These are phyloP conservation scores for Todiramphus chloris DNA, from an alignment of 2,113 vertebrate species.

Conservation along the genomic window DNA sequence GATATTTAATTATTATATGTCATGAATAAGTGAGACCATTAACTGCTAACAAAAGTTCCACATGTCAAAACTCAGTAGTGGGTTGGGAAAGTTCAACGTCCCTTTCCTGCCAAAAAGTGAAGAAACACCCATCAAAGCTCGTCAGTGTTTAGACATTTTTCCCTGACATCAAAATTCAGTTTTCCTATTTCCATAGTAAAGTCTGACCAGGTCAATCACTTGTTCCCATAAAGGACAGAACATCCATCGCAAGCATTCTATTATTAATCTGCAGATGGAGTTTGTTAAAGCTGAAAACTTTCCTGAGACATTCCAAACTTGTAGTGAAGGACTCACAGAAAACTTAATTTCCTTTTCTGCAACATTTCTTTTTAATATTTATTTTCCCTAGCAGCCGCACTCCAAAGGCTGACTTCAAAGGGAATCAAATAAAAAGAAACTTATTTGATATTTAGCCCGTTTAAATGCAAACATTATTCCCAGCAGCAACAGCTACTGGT, in stretches of 20 bases:
- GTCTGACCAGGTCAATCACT: conserved; percentile 25
- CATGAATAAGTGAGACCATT: neutral
- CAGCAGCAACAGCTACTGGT: neutral
- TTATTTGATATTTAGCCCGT: conserved; percentile 1
- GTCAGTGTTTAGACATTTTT: neutral
- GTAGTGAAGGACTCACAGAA: neutral
- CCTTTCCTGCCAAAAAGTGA: neutral
- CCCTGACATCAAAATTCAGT: neutral
- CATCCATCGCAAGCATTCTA: conserved; percentile 4
- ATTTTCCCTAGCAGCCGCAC: neutral
- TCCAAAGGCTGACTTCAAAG: conserved; percentile 19
- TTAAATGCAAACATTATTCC: neutral
- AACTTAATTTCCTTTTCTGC: conserved; percentile 36
- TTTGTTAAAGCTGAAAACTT: conserved; percentile 21
- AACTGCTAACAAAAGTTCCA: neutral
- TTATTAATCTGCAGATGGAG: conserved; percentile 46
- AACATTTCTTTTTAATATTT: conserved; percentile 3
- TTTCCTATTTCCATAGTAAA: neutral
- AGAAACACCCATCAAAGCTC: neutral
- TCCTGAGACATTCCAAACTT: conserved; percentile 8
- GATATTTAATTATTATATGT: neutral
- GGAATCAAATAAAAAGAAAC: neutral
- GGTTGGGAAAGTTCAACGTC: neutral
- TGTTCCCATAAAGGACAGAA: conserved; percentile 8
- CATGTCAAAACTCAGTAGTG: neutral